Percentiles rank a stretch among this genome's conserved stretches.
These are phyloP conservation scores for Varecia variegata DNA, from an alignment of 2,797 vertebrate species.

Conservation along the genomic window DNA sequence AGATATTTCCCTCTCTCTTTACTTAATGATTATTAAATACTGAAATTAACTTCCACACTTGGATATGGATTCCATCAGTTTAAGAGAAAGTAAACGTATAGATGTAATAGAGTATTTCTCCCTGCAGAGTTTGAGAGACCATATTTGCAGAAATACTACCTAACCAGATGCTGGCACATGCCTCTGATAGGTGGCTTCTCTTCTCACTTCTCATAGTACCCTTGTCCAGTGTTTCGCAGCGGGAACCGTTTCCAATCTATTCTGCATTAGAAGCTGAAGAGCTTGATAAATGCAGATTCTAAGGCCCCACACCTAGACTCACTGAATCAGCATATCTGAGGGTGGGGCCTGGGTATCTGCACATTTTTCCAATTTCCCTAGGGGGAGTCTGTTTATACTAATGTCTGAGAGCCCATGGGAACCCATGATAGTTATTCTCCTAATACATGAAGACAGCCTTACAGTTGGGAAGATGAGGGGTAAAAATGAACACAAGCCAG, in stretches of 20 bases:
- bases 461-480: background rate
- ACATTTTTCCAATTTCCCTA: background rate
- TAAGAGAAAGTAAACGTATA: conserved; percentile 17
- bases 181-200: background rate
- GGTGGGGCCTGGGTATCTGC: background rate
- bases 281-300: background rate
- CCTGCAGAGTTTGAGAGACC: background rate
- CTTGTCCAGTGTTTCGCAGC: background rate
- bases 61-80: conserved; percentile 46
- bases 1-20: conserved; percentile 70
- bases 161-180: rapidly evolving
- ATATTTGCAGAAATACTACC: background rate
- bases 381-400: background rate
- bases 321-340: background rate
- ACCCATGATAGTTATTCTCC: background rate
- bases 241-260: background rate
- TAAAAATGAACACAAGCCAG: background rate
- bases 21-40: conserved; percentile 73
- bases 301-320: background rate
- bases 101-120: background rate
- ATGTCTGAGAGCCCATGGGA: background rate
- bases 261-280: background rate
- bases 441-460: background rate
- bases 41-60: conserved; percentile 58
- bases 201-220: background rate